phyloP scores from a whole-genome alignment of 35 echinoderm and acorn worm genomes.

The Hemicentrotus pulcherrimus region DNA sequence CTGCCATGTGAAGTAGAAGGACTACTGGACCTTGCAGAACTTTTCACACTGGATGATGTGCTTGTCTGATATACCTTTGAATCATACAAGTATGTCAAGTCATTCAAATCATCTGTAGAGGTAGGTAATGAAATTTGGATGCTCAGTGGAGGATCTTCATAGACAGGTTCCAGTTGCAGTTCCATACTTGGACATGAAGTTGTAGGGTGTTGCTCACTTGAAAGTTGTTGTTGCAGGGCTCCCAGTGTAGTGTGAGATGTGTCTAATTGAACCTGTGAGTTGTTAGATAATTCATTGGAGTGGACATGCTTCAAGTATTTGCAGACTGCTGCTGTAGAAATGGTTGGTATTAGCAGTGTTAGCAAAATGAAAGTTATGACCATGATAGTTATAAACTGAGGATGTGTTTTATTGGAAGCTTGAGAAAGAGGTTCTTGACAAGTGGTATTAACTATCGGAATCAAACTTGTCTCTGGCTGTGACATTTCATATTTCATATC shows the following conservation, averaged over 20 bases:
- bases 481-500: neutral
- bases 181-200: neutral
- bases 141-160: neutral
- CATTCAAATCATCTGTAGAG: neutral
- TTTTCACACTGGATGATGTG: neutral
- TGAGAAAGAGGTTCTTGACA: neutral
- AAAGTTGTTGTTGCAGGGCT: neutral
- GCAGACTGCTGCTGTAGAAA: neutral
- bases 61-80: neutral
- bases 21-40: neutral
- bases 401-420: neutral
- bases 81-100: neutral
- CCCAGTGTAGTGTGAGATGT: neutral
- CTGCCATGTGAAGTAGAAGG: neutral
- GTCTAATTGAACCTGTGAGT: neutral
- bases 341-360: neutral
- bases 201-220: neutral
- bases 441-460: neutral
- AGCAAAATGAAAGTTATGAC: neutral
- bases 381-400: neutral
- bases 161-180: neutral
- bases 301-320: neutral
- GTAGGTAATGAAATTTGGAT: neutral
- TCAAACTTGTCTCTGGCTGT: neutral
- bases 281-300: neutral